phyloP scores from a whole-genome alignment of 2,888 invertebrate genomes.

The Seira sanloemensis region DNA sequence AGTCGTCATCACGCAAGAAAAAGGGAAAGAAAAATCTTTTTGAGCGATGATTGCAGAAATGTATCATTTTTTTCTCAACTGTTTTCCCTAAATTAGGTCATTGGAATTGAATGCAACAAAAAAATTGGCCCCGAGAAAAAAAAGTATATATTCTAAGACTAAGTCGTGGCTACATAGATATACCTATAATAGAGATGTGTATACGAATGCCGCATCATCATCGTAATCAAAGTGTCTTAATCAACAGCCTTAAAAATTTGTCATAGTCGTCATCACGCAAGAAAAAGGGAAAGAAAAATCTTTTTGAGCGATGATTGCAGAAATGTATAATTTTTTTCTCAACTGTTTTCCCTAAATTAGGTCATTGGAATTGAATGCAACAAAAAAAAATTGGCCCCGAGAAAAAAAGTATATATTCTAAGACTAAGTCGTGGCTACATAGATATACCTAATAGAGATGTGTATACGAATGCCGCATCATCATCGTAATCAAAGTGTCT shows the following conservation, averaged over 20 bases:
- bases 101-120: slow-evolving; percentile 51
- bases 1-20: slow-evolving; percentile 23
- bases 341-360: slow-evolving; percentile 33
- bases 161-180: not conserved
- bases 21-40: slow-evolving; percentile 35
- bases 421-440: not conserved
- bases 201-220: slow-evolving; percentile 9
- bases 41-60: slow-evolving; percentile 33
- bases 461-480: slow-evolving; percentile 8
- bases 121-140: slow-evolving; percentile 3
- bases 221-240: slow-evolving; percentile 21
- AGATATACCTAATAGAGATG: not conserved
- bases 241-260: slow-evolving; percentile 45
- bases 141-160: not conserved
- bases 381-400: slow-evolving; percentile 24
- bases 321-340: slow-evolving; percentile 14
- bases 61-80: slow-evolving; percentile 11
- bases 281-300: slow-evolving; percentile 33
- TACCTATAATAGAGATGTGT: not conserved
- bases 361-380: slow-evolving; percentile 54
- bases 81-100: slow-evolving; percentile 46
- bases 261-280: slow-evolving; percentile 32
- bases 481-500: slow-evolving; percentile 15
- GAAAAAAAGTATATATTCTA: not conserved
- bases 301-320: slow-evolving; percentile 38